phyloP scores from a whole-genome alignment of 2,888 invertebrate genomes.

The Cyrtodaria siliqua region DNA sequence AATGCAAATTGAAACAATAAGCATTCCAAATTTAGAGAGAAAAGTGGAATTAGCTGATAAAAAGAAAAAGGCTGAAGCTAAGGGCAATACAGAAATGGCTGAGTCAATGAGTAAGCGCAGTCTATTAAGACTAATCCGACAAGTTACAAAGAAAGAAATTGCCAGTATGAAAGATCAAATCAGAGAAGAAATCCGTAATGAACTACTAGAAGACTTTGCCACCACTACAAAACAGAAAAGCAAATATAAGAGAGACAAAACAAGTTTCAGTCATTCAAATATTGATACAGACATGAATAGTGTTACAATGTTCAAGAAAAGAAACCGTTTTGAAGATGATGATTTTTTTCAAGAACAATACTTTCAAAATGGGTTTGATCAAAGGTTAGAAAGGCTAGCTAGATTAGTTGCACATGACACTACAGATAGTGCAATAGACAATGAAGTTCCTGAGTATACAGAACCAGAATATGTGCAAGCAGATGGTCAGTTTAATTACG shows the following conservation, averaged over 20 bases:
- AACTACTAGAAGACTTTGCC: conserved; percentile 13
- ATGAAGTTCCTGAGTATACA: conserved; percentile 42
- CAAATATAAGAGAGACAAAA: not conserved
- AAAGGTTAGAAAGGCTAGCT: too few relatives aligned
- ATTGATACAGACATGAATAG: too few relatives aligned
- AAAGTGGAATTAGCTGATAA: too few relatives aligned
- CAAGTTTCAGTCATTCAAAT: too few relatives aligned
- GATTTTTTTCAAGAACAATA: too few relatives aligned
- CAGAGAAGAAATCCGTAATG: conserved; percentile 13
- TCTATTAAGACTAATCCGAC: not conserved
- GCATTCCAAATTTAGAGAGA: not conserved
- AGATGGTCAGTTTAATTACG: conserved; percentile 20
- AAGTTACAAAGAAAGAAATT: conserved; percentile 25
- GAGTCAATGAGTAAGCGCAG: not conserved
- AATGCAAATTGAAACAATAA: conserved; percentile 6
- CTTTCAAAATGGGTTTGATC: too few relatives aligned
- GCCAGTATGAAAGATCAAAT: conserved; percentile 37
- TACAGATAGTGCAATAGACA: conserved; percentile 27
- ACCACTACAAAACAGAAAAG: too few relatives aligned
- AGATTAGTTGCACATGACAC: too few relatives aligned
- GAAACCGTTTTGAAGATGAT: too few relatives aligned
- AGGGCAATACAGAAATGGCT: too few relatives aligned
- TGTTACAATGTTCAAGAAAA: too few relatives aligned
- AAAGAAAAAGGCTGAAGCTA: too few relatives aligned
- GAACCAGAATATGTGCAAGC: conserved; percentile 23